Percentiles rank a stretch among this genome's conserved stretches.
phyloP scores from a whole-genome alignment of 1,140 invertebrate genomes.

The Ruditapes philippinarum region DNA sequence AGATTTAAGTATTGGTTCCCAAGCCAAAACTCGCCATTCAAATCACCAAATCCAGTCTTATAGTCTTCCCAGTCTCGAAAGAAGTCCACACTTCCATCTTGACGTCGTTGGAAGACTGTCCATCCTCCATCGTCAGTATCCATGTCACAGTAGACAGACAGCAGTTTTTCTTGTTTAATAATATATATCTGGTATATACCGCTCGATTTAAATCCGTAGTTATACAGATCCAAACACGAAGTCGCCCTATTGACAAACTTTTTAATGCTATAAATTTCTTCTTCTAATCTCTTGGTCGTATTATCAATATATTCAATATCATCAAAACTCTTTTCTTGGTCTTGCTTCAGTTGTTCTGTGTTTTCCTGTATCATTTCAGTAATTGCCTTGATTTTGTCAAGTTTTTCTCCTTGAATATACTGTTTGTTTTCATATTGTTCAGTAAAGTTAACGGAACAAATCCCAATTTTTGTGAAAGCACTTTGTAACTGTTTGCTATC shows the following conservation, averaged over 20 bases:
- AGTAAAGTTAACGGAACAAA: too few relatives aligned
- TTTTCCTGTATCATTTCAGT: neutral
- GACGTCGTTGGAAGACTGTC: conserved; percentile 93
- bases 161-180: neutral
- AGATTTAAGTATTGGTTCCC: conserved; percentile 59
- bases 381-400: neutral
- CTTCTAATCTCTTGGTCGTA: neutral
- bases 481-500: too few relatives aligned
- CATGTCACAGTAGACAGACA: conserved; percentile 90
- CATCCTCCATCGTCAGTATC: conserved; percentile 93
- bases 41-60: conserved; percentile 88
- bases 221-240: too few relatives aligned
- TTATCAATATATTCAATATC: neutral
- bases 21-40: conserved; percentile 88
- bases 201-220: neutral
- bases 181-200: neutral
- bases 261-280: neutral
- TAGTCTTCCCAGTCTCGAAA: conserved; percentile 96
- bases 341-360: too few relatives aligned
- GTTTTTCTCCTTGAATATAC: neutral
- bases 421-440: neutral
- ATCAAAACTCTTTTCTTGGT: neutral
- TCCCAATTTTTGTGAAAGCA: too few relatives aligned
- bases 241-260: too few relatives aligned
- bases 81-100: conserved; percentile 93